Evolutionary conservation across 2,113 vertebrate genomes (phyloP).

Genomic region (Serinus canaria): DNA sequence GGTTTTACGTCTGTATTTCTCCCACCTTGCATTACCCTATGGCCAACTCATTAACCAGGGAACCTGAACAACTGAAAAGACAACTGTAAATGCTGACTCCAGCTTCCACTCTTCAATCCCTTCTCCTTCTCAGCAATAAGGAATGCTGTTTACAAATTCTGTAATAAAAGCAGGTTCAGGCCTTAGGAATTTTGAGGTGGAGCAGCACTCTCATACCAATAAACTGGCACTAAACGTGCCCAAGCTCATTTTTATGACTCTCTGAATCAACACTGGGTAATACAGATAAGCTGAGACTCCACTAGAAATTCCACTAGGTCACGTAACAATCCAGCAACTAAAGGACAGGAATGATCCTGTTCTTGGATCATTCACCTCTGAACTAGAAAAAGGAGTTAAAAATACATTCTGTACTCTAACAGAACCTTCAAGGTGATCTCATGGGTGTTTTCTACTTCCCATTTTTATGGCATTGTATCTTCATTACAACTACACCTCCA

Average conservation of each 20-base stretch:
- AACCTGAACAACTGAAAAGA: neutral
- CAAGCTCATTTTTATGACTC: neutral
- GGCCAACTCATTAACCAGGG: neutral
- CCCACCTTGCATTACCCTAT: neutral
- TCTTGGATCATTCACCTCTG: neutral
- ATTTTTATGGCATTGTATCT: neutral
- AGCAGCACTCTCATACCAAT: neutral
- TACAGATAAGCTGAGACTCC: neutral
- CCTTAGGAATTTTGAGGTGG: neutral
- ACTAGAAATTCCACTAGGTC: neutral
- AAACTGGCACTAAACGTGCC: neutral
- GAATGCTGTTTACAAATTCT: neutral
- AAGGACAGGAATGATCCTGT: neutral
- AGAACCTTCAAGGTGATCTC: neutral
- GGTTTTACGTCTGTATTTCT: neutral
- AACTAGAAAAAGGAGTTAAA: neutral
- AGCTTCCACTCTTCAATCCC: neutral
- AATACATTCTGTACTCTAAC: neutral
- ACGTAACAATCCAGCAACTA: neutral
- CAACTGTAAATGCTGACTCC: neutral
- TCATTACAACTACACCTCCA: neutral
- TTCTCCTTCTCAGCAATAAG: neutral
- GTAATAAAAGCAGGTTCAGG: neutral
- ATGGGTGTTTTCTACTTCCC: neutral
- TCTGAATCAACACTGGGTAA: slow-evolving; percentile 5